These are phyloP conservation scores for Fragum whitleyi DNA, from an alignment of 2,888 invertebrate genomes.

Conservation along the genomic window DNA sequence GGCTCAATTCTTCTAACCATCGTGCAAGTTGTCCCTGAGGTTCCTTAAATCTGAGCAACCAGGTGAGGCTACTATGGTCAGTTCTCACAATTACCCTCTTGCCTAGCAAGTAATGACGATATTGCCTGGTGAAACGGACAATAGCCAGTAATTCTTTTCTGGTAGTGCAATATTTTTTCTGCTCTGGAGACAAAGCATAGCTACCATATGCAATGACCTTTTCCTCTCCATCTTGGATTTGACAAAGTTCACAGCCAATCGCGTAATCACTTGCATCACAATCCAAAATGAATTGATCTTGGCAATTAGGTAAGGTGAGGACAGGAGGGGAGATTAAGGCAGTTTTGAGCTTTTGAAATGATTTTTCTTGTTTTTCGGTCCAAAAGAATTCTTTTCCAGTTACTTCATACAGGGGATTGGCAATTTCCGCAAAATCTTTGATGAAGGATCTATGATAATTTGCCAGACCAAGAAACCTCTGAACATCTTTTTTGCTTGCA, in stretches of 20 bases:
- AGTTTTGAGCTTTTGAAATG: conserved; percentile 30
- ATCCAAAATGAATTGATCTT: conserved; percentile 47
- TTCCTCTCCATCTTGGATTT: too few species aligned
- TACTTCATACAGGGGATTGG: conserved; percentile 41
- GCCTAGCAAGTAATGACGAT: conserved; percentile 28
- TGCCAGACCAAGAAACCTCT: conserved; percentile 55
- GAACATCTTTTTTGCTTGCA: conserved; percentile 32
- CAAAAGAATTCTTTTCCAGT: conserved; percentile 48
- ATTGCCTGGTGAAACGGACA: conserved; percentile 32
- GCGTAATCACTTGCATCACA: conserved; percentile 57
- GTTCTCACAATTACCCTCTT: conserved; percentile 3
- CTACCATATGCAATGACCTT: too few species aligned
- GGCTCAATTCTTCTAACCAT: too few species aligned
- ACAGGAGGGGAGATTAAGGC: too few species aligned
- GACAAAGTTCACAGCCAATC: conserved; percentile 54
- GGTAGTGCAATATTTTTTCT: too few species aligned
- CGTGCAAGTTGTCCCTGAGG: conserved; percentile 56
- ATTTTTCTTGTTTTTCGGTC: conserved; percentile 36
- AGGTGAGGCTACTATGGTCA: too few species aligned
- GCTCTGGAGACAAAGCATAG: too few species aligned
- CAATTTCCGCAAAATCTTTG: too few species aligned
- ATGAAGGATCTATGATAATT: conserved; percentile 58
- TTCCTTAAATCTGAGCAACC: conserved; percentile 14
- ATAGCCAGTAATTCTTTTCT: conserved; percentile 25
- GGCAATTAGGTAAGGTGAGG: conserved; percentile 39